Base-by-base conservation (phyloP, 2,888 invertebrate genomes). In the Parnassius orleans region DNA sequence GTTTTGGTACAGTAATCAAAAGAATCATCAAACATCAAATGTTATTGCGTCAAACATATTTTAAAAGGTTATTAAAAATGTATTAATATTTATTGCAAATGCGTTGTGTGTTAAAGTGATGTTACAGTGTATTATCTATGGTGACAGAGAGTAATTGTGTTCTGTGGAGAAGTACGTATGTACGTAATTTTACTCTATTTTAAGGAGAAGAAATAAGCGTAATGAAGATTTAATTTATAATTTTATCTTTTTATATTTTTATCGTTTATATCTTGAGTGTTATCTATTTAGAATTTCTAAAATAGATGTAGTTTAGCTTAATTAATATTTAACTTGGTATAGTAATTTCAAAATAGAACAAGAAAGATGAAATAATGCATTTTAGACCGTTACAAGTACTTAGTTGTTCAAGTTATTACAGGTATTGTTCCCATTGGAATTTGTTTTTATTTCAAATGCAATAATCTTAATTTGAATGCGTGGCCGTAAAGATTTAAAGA, bases 191-290 rank as follows among this genome's bases (percentile, higher is more conserved):
- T 19, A 19, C 19, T 19, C 19, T 19, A 19, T 19, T 19, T 19
- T 19, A 19, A 43, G 14, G 47, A 14, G 14, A 58, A 54, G 24
- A 10, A 42, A 53, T n/a, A n/a, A n/a, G 5, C 3, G 7, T 47
- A 56, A 61, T 15, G 10, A 44, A 51, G 52, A 57, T 52, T 19
- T 2, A 1, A 19, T 19, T 19, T n/a, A n/a, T n/a, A n/a, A n/a
- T n/a, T n/a, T n/a, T n/a, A n/a, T n/a, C n/a, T n/a, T n/a, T n/a
- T 19, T 19, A 41, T 52, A 56, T 46, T 10, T 61, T 52, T 41
- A 43, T 46, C 5, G 9, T 52, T 53, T 43, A 44, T 19, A 50
- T 24, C 41, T 48, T 41, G 47, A 46, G 14, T 42, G 9, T 10
- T 52, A 53, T 53, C 46, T 53, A 61, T 53, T 47, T 53, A 2